Evolutionary conservation across 2,888 invertebrate species (phyloP), one percentile per base, ranked within the genome.

Genomic region (Polydrusus tereticollis): DNA sequence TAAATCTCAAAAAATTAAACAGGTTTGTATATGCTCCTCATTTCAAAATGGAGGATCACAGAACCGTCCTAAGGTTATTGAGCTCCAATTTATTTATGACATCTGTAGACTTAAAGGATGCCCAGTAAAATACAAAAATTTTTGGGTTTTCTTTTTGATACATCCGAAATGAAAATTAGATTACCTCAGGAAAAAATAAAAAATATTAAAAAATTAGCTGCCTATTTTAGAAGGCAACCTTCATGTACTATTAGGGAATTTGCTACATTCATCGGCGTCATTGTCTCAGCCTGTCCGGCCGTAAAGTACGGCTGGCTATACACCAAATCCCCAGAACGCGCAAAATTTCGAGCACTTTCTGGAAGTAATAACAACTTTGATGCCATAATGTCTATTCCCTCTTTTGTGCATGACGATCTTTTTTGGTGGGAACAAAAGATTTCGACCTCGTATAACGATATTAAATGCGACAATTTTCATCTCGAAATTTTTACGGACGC

Each of bases 401-500:
- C 43, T 7, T 3, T 4, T 33, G 1, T 65, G 6, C 23, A 18
- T 16, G 2, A 36, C 3, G 78, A 78, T n/a, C 47, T 79, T 10
- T 20, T 33, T 14, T 78, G 77, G 78, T 79, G 77, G 78, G 7
- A 23, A n/a, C 26, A 10, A 18, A 72, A 69, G n/a, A n/a, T n/a
- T n/a, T n/a, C n/a, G n/a, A n/a, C n/a, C n/a, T n/a, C n/a, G n/a
- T n/a, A n/a, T n/a, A n/a, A n/a, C 36, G 45, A 63, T 23, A 69
- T 77, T 14, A 65, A 36, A 57, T 12, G 5, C 10, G 64, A 66
- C 20, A 38, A 18, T 14, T 72, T 50, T 57, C 0, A 50, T 3
- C 1, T 68, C 3, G 59, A n/a, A n/a, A n/a, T 79, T 38, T 79
- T 65, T 58, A 52, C 77, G n/a, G 78, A 78, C 58, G 76, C 78